Base-by-base conservation (phyloP, 2,797 vertebrate genomes). In the Eutrigla gurnardus region DNA sequence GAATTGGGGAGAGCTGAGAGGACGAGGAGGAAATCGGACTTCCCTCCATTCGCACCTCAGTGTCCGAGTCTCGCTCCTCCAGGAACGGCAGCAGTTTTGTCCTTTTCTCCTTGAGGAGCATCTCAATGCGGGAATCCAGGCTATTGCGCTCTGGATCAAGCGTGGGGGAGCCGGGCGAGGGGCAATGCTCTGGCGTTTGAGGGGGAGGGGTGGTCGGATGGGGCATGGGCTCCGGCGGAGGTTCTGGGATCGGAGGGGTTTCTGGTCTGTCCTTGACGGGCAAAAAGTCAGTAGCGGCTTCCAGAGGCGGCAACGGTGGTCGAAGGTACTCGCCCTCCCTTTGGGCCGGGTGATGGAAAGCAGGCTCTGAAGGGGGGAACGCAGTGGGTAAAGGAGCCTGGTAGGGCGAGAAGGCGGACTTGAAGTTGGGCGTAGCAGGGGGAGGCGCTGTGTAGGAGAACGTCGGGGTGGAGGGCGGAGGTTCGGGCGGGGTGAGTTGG, bases 11-110 rank as follows among this genome's bases (percentile, higher is more conserved):
- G 1, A 99, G 95, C 91, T 99, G 98, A 39, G 98, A 99, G 76
- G 98, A 99, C 0, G 98, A 98, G 4, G 98, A 99, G 59, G 98
- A 99, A 86, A 99, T 98, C 0, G 98, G 98, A 81, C 98, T 99
- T 58, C 97, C 97, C 87, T 99, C 97, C 98, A 99, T 98, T 84
- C 94, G 95, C 81, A 99, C 91, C 89, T 99, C 98, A 0, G 93
- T 94, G 89, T 99, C 98, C 0, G 97, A 99, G 92, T 97, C 97
- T n/a, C 95, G 95, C 78, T 97, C 97, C 0, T 94, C 94, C 13
- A 99, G 92, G 91, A 99, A 99, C 36, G 96, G 97, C 82, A 98
- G 89, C 87, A 97, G 90, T 81, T 99, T 98, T 89, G 96, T 97
- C 91, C 96, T 94, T 91, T 98, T 97, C 88, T 98, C 97, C 93